Evolutionary conservation across 2,888 invertebrate genomes (phyloP).

Genomic region (Nezara viridula): DNA sequence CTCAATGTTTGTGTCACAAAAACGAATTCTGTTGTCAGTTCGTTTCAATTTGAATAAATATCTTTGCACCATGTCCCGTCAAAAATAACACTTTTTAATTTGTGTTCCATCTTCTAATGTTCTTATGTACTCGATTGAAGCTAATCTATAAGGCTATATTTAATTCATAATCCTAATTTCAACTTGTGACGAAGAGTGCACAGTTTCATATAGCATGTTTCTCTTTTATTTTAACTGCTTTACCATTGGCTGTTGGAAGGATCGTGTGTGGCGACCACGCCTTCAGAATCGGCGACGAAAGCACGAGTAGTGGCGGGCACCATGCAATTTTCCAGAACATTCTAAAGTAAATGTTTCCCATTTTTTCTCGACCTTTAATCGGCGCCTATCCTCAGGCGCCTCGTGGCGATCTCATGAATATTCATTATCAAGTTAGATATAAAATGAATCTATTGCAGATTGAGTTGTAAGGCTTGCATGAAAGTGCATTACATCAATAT

Average conservation of each 20-base stretch:
- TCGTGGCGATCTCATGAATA: too few species aligned
- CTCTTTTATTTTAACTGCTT: neutral
- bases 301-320: neutral
- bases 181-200: neutral
- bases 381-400: neutral
- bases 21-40: too few species aligned
- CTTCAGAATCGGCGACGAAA: neutral
- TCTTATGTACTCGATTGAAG: too few species aligned
- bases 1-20: too few species aligned
- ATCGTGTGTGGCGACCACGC: neutral
- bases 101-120: too few species aligned
- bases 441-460: neutral
- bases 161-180: too few species aligned
- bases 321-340: neutral
- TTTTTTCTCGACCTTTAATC: neutral
- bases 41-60: too few species aligned
- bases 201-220: neutral
- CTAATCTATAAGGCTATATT: too few species aligned
- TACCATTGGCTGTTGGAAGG: neutral
- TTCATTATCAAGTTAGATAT: neutral
- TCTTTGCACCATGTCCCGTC: too few species aligned
- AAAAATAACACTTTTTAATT: too few species aligned
- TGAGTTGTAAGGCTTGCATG: neutral
- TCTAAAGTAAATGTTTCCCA: constrained; percentile 14
- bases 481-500: neutral